phyloP scores from a whole-genome alignment of 1,140 invertebrate genomes.

The Sitodiplosis mosellana region DNA sequence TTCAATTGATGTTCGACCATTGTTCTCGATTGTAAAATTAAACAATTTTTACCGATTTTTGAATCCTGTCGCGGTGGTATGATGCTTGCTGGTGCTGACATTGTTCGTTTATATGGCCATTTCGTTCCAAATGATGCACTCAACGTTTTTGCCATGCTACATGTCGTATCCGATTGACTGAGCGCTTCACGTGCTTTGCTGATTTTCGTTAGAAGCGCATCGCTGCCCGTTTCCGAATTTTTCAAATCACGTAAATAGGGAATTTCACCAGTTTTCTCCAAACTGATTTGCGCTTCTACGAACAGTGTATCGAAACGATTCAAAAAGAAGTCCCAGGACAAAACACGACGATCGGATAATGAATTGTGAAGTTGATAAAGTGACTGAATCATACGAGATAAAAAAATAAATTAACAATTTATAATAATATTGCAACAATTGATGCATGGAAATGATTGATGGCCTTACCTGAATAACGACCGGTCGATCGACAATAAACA shows the following conservation, averaged over 20 bases:
- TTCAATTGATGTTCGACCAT: not conserved
- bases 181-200: slow-evolving; percentile 79
- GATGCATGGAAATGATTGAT: too few relatives aligned
- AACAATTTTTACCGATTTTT: slow-evolving; percentile 41
- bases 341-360: slow-evolving; percentile 71
- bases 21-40: slow-evolving; percentile 1
- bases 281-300: slow-evolving; percentile 81
- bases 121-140: slow-evolving; percentile 81
- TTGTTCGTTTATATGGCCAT: slow-evolving; percentile 88
- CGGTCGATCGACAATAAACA: slow-evolving; percentile 87
- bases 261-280: slow-evolving; percentile 67
- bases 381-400: too few relatives aligned
- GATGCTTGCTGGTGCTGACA: slow-evolving; percentile 74
- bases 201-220: slow-evolving; percentile 74
- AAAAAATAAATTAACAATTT: too few relatives aligned
- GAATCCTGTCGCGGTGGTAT: slow-evolving; percentile 47
- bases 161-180: slow-evolving; percentile 36
- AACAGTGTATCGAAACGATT: slow-evolving; percentile 92
- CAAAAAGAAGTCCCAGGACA: slow-evolving; percentile 96
- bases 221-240: slow-evolving; percentile 76
- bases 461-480: too few relatives aligned
- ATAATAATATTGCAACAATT: too few relatives aligned
- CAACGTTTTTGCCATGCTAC: slow-evolving; percentile 52
- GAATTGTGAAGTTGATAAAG: slow-evolving; percentile 89
- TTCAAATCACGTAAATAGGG: slow-evolving; percentile 70